phyloP scores from a whole-genome alignment of 2,113 vertebrate species.

The Triplophysa tibetana region DNA sequence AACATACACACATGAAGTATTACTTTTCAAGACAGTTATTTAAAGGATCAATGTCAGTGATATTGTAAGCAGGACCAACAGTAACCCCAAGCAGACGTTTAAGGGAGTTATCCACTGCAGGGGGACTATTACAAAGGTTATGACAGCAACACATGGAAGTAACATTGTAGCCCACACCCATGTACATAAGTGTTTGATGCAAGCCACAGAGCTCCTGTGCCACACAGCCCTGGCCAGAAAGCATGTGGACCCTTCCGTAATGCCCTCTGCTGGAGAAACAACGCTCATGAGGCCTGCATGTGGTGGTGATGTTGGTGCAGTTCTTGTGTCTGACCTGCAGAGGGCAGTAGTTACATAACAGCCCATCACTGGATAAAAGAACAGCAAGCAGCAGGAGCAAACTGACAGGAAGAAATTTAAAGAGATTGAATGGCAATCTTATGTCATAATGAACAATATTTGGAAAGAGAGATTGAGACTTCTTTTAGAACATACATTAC shows the following conservation, averaged over 20 bases:
- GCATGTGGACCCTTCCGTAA: constrained; percentile 53
- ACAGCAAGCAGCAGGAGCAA: constrained; percentile 16
- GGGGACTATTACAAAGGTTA: constrained; percentile 59
- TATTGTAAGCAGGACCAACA: accelerated
- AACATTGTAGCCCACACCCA: constrained; percentile 55
- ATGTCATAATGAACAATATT: not conserved
- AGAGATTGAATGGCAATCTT: not conserved
- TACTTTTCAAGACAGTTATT: constrained; percentile 56
- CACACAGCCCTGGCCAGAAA: constrained; percentile 68
- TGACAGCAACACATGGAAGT: constrained; percentile 66
- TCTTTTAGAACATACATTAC: too few species aligned
- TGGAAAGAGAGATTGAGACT: not conserved
- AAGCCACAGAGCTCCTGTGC: constrained; percentile 56
- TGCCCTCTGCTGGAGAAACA: constrained; percentile 60
- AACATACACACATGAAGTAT: not conserved
- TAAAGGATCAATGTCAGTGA: not conserved
- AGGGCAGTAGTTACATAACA: constrained; percentile 65
- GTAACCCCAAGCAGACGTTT: constrained; percentile 51
- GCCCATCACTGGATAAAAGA: constrained; percentile 31
- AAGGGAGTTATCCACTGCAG: not conserved
- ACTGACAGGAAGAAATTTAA: not conserved
- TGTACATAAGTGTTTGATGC: constrained; percentile 14
- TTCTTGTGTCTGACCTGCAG: constrained; percentile 53
- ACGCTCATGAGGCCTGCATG: constrained; percentile 58
- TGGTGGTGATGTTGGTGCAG: constrained; percentile 55